A percentile compares a stretch with the other conserved stretches of the same genome.
Conservation (phyloP, 2,797 vertebrate genomes). For the Heterohyrax brucei region DNA sequence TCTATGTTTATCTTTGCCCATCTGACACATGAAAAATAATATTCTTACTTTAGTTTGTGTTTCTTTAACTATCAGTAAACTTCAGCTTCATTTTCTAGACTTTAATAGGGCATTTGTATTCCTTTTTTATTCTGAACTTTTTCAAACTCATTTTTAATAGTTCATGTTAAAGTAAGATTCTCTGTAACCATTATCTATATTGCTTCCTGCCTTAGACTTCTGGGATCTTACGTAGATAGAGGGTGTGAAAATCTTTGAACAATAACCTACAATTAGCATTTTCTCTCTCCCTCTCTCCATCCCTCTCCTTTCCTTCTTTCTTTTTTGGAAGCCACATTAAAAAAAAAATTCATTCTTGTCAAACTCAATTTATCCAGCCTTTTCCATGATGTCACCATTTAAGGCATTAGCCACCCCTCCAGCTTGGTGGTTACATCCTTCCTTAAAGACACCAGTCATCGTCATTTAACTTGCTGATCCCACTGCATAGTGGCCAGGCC, state of each 20-base stretch:
- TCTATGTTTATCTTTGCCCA: slow-evolving; percentile 20
- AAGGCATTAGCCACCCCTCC: background rate
- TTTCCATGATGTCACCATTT: background rate
- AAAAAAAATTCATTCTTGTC: background rate
- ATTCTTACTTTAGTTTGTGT: background rate
- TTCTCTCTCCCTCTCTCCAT: background rate
- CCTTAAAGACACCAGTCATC: background rate
- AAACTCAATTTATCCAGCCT: background rate
- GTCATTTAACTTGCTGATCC: background rate
- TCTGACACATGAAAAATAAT: background rate
- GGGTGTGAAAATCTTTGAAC: background rate
- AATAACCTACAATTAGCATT: background rate
- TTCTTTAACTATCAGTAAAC: slow-evolving; percentile 3
- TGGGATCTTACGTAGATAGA: background rate
- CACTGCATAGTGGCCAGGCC: background rate
- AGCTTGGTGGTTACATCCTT: background rate
- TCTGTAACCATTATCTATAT: background rate
- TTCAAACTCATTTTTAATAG: background rate
- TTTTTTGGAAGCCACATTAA: background rate
- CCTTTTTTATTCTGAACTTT: slow-evolving; percentile 1
- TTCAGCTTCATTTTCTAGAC: slow-evolving; percentile 17
- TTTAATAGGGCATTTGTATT: background rate
- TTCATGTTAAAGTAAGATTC: background rate
- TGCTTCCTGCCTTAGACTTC: background rate
- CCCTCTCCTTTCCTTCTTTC: background rate